Evolutionary conservation across 1,140 invertebrate species (phyloP).

Genomic region (Steinernema khuongi): DNA sequence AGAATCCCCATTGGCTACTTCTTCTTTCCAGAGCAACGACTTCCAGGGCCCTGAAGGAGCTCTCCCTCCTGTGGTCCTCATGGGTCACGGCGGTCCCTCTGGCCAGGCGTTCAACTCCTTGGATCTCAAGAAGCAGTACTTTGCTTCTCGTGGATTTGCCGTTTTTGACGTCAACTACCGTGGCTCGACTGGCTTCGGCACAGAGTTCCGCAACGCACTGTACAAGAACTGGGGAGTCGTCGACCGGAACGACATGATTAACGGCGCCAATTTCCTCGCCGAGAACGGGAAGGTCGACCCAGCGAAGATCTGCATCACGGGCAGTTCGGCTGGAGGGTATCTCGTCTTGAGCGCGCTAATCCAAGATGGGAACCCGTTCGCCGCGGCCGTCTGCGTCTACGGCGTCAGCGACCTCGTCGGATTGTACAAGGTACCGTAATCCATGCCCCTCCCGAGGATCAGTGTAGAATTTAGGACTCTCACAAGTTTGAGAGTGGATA

Average conservation of each 20-base stretch:
- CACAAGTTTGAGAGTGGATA: slow-evolving; percentile 62
- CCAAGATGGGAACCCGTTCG: slow-evolving; percentile 29
- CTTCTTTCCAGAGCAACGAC: slow-evolving; percentile 54
- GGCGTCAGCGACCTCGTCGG: slow-evolving; percentile 34
- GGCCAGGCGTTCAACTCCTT: slow-evolving; percentile 44
- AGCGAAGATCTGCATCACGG: slow-evolving; percentile 59
- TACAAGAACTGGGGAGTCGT: slow-evolving; percentile 59
- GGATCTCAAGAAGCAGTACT: slow-evolving; percentile 60
- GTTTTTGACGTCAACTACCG: slow-evolving; percentile 61
- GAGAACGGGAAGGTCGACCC: slow-evolving; percentile 55
- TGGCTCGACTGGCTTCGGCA: slow-evolving; percentile 60
- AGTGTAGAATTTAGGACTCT: slow-evolving; percentile 49
- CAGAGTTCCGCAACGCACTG: slow-evolving; percentile 59
- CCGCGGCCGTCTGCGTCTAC: slow-evolving; percentile 38
- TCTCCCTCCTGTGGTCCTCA: slow-evolving; percentile 59
- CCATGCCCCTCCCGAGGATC: too few relatives aligned
- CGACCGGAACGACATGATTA: slow-evolving; percentile 60
- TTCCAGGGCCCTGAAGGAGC: slow-evolving; percentile 51
- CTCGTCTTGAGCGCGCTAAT: slow-evolving; percentile 52
- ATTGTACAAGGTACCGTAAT: slow-evolving; percentile 20
- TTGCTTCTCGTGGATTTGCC: slow-evolving; percentile 60
- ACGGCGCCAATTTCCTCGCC: slow-evolving; percentile 56
- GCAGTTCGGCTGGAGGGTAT: slow-evolving; percentile 61
- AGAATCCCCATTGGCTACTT: background rate
- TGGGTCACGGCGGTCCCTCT: slow-evolving; percentile 61